A percentile compares a stretch with the other conserved stretches of the same genome.
phyloP scores from a whole-genome alignment of 2,113 vertebrate genomes.

The Elachura formosa region DNA sequence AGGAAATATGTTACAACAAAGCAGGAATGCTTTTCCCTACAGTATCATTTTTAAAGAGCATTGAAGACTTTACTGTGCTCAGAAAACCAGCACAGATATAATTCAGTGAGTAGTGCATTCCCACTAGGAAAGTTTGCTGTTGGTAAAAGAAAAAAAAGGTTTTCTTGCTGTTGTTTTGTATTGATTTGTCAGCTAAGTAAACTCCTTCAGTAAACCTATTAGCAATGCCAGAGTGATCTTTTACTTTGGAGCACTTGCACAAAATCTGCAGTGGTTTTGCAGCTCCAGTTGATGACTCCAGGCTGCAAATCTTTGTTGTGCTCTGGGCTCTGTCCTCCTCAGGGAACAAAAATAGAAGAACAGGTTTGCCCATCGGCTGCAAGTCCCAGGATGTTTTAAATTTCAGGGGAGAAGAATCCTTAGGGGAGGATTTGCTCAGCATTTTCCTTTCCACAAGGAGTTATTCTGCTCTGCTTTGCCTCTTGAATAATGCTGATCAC shows the following conservation, averaged over 20 bases:
- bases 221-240: not conserved
- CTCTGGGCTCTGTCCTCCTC: not conserved
- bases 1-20: not conserved
- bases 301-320: not conserved
- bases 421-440: not conserved
- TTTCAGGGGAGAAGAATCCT: not conserved
- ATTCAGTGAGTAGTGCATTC: not conserved
- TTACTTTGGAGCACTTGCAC: not conserved
- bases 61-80: not conserved
- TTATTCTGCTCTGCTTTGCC: not conserved
- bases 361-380: not conserved
- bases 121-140: not conserved
- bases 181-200: slow-evolving; percentile 3
- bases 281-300: not conserved
- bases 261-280: not conserved
- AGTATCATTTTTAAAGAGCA: not conserved
- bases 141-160: not conserved
- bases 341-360: not conserved
- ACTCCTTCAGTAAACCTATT: not conserved
- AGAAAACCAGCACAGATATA: not conserved
- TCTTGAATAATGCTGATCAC: not conserved
- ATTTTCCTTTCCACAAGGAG: not conserved
- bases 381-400: not conserved
- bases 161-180: not conserved
- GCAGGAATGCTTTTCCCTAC: not conserved